Evolutionary conservation across 2,888 invertebrate genomes (phyloP).

Genomic region (Notodromas monacha): DNA sequence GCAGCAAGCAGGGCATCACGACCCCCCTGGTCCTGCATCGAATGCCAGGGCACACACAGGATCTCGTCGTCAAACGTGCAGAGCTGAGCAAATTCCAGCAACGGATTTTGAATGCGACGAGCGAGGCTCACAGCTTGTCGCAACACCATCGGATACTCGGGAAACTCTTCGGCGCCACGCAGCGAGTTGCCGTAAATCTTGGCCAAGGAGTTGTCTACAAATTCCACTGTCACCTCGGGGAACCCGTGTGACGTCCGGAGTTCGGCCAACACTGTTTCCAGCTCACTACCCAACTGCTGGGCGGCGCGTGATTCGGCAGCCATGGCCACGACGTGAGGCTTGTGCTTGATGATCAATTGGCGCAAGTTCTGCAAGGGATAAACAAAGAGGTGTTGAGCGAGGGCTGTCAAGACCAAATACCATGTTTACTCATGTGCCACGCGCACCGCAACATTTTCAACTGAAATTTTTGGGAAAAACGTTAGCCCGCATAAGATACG

Average conservation of each 20-base stretch:
- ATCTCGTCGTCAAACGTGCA: conserved; percentile 91
- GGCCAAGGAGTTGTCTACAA: conserved; percentile 71
- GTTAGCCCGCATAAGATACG: too few relatives aligned
- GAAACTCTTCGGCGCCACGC: conserved; percentile 49
- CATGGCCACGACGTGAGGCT: conserved; percentile 69
- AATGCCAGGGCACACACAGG: conserved; percentile 63
- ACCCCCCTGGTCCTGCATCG: conserved; percentile 21
- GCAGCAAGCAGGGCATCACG: conserved; percentile 60
- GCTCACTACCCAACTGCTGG: conserved; percentile 38
- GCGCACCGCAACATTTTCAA: too few relatives aligned
- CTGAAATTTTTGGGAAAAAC: too few relatives aligned
- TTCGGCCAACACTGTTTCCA: conserved; percentile 35
- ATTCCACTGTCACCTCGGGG: conserved; percentile 52
- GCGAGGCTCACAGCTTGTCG: conserved; percentile 77
- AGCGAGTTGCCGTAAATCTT: conserved; percentile 61
- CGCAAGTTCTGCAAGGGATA: conserved; percentile 29
- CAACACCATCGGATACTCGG: conserved; percentile 63
- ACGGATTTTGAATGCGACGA: conserved; percentile 66
- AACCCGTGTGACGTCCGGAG: conserved; percentile 45
- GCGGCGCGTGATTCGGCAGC: conserved; percentile 72
- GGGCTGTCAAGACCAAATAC: too few relatives aligned
- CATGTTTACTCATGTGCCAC: too few relatives aligned
- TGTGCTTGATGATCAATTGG: conserved; percentile 55
- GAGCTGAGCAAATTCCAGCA: conserved; percentile 77
- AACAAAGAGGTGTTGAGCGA: too few relatives aligned